phyloP scores from a whole-genome alignment of 2,888 invertebrate genomes.

The Phrixothrix hirtus region DNA sequence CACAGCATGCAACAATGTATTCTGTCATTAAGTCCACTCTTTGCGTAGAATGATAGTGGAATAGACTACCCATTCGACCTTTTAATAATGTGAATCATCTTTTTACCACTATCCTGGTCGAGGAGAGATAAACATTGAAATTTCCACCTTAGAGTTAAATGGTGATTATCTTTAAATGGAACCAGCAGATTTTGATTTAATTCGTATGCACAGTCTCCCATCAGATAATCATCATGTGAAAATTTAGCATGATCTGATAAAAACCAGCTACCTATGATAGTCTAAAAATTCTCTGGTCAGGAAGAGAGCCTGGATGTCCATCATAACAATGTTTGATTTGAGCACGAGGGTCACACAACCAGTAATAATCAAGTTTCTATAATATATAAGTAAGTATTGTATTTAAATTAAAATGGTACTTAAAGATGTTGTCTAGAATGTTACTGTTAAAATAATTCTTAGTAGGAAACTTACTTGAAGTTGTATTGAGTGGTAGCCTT shows the following conservation, averaged over 20 bases:
- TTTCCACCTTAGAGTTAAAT: slow-evolving; percentile 29
- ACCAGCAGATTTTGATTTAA: slow-evolving; percentile 21
- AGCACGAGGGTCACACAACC: too few species aligned
- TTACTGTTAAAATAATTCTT: too few species aligned
- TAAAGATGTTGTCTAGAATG: too few species aligned
- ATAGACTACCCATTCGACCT: slow-evolving; percentile 34
- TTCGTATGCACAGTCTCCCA: slow-evolving; percentile 32
- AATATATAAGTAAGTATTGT: too few species aligned
- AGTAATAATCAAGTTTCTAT: too few species aligned
- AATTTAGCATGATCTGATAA: slow-evolving; percentile 27
- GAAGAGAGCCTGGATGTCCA: too few species aligned
- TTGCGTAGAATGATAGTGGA: slow-evolving; percentile 32
- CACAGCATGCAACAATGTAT: slow-evolving; percentile 37
- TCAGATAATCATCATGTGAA: slow-evolving; percentile 27
- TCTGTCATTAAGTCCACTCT: slow-evolving; percentile 37
- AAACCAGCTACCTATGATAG: slow-evolving; percentile 30
- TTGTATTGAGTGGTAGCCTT: too few species aligned
- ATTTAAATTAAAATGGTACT: too few species aligned
- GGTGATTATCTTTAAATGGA: slow-evolving; percentile 26
- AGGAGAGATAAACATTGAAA: slow-evolving; percentile 33
- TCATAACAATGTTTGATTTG: too few species aligned
- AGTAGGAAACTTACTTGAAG: too few species aligned
- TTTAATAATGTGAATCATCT: slow-evolving; percentile 33
- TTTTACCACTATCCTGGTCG: slow-evolving; percentile 32
- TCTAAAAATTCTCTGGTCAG: too few species aligned